Evolutionary conservation across 2,113 vertebrate species (phyloP).

Genomic region (Hippocampus guttulatus): DNA sequence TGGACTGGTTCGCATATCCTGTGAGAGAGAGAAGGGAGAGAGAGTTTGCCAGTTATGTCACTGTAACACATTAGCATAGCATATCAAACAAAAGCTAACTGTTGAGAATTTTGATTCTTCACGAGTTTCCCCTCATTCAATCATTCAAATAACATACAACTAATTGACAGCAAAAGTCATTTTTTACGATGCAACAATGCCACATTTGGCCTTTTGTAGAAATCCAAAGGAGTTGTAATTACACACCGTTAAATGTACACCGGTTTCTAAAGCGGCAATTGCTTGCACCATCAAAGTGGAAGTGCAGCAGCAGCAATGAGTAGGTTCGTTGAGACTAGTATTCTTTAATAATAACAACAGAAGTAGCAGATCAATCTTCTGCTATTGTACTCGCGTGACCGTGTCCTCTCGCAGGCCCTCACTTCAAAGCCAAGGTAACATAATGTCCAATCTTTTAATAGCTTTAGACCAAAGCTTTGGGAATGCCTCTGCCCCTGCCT

Average conservation of each 20-base stretch:
- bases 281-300: constrained; percentile 67
- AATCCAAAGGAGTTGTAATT: constrained; percentile 66
- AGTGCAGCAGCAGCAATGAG: constrained; percentile 75
- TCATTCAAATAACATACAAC: too few relatives aligned
- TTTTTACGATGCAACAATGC: constrained; percentile 43
- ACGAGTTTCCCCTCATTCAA: too few relatives aligned
- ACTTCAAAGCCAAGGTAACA: constrained; percentile 99
- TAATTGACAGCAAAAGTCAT: too few relatives aligned
- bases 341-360: constrained; percentile 86
- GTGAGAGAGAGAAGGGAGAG: too few relatives aligned
- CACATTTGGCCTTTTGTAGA: constrained; percentile 64
- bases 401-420: constrained; percentile 85
- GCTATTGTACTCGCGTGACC: constrained; percentile 89
- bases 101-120: too few relatives aligned
- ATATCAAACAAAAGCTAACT: too few relatives aligned
- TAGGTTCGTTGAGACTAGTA: constrained; percentile 71
- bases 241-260: constrained; percentile 77
- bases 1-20: too few relatives aligned
- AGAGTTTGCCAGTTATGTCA: too few relatives aligned
- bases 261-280: constrained; percentile 76
- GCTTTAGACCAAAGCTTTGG: constrained; percentile 97
- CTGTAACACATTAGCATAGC: too few relatives aligned
- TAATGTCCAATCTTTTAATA: constrained; percentile 99
- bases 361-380: constrained; percentile 83
- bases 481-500: constrained; percentile 86